Percentiles rank a stretch among this genome's conserved stretches.
Conservation (phyloP, 2,797 vertebrate genomes). For the Sternotherus odoratus region DNA sequence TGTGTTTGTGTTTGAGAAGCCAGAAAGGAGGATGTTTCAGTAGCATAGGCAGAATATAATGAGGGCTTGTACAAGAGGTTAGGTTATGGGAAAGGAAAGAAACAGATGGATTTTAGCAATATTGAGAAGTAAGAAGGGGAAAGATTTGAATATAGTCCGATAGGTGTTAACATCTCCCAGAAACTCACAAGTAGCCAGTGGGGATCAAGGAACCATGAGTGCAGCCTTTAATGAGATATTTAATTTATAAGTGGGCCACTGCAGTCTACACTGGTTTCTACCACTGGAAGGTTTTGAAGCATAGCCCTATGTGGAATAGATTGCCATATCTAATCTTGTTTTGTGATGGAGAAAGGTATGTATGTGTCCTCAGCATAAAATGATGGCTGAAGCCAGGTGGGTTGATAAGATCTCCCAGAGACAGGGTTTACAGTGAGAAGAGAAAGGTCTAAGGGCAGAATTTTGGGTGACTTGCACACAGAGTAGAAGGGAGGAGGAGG, state of each 20-base stretch:
- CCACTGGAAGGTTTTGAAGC: too few species aligned
- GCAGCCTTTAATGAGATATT: too few species aligned
- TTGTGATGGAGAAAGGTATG: neutral
- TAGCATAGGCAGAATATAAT: neutral
- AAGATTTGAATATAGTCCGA: neutral
- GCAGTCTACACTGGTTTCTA: too few species aligned
- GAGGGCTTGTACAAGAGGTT: neutral
- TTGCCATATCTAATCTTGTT: neutral
- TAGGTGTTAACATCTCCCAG: neutral
- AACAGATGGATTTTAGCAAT: neutral
- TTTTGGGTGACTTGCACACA: neutral
- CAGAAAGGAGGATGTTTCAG: neutral
- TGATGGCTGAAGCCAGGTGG: neutral
- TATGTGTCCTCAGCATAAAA: too few species aligned
- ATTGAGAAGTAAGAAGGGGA: neutral
- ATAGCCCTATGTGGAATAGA: too few species aligned
- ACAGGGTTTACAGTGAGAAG: neutral
- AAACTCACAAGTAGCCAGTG: neutral
- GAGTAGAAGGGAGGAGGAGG: too few species aligned
- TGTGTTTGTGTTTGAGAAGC: neutral
- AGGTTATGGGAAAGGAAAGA: neutral
- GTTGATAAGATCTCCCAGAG: neutral
- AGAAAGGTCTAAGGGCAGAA: neutral
- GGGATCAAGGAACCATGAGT: too few species aligned
- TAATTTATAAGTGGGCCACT: too few species aligned